phyloP scores from a whole-genome alignment of 2,797 vertebrate genomes.

The Syngnathus acus region DNA sequence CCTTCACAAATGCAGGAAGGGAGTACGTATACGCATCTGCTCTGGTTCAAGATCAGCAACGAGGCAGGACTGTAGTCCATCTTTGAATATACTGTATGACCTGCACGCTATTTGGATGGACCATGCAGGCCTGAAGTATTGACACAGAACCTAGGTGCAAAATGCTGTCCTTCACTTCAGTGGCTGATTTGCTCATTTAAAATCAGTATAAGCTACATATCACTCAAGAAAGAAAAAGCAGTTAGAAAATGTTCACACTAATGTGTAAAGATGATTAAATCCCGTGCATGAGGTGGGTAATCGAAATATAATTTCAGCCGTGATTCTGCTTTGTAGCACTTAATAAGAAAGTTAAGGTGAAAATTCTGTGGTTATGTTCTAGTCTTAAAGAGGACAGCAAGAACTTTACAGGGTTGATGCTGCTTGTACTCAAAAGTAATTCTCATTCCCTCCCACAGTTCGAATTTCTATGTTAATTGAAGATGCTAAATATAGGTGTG shows the following conservation, averaged over 20 bases:
- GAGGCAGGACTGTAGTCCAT: slow-evolving; percentile 15
- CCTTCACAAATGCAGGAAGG: slow-evolving; percentile 45
- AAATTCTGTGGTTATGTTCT: not conserved
- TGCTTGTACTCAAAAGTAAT: not conserved
- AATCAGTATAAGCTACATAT: not conserved
- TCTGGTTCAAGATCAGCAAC: slow-evolving; percentile 29
- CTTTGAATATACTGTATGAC: not conserved
- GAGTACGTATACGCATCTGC: slow-evolving; percentile 17
- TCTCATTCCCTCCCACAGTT: too few species aligned
- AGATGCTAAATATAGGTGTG: too few species aligned
- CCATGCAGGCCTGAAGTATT: not conserved
- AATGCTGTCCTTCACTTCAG: not conserved
- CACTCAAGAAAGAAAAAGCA: not conserved
- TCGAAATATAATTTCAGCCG: not conserved
- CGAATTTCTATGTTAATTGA: too few species aligned
- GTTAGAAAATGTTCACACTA: not conserved
- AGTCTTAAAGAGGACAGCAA: not conserved
- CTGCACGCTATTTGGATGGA: not conserved
- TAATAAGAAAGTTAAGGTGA: not conserved
- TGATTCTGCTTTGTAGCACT: not conserved
- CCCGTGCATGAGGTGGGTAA: not conserved
- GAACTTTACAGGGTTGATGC: not conserved
- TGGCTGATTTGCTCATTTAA: not conserved
- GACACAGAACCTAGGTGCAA: not conserved
- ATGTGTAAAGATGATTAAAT: not conserved